A percentile compares a stretch with the other conserved stretches of the same genome.
These are phyloP conservation scores for Anguilla megastoma DNA, from an alignment of 2,797 vertebrate species.

Conservation along the genomic window DNA sequence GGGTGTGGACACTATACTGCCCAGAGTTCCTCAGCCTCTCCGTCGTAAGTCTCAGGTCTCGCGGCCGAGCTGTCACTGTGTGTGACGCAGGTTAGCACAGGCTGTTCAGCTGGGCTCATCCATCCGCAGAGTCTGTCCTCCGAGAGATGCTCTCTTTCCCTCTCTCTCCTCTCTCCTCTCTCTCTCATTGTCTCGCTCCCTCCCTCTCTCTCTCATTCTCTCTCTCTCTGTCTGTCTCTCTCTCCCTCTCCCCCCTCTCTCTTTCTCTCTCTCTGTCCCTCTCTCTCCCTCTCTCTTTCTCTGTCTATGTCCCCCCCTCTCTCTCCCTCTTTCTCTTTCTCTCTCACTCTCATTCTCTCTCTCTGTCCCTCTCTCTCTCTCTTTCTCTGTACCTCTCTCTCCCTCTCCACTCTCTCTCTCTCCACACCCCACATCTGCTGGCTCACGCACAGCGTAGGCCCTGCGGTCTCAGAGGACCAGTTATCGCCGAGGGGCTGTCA, in stretches of 20 bases:
- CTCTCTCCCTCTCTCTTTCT: not conserved
- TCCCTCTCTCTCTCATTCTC: too few species aligned
- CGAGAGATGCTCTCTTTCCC: not conserved
- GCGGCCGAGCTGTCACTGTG: not conserved
- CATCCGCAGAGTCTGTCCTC: not conserved
- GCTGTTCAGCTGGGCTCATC: not conserved
- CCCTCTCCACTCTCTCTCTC: not conserved
- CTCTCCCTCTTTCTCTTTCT: not conserved
- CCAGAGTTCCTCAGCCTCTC: not conserved
- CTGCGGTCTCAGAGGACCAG: not conserved
- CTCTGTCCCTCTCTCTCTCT: not conserved
- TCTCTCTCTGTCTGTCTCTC: too few species aligned
- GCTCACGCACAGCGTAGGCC: not conserved
- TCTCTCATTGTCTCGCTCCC: too few species aligned
- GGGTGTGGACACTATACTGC: not conserved
- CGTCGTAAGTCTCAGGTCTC: not conserved
- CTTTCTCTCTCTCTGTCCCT: accelerated
- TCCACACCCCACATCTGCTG: not conserved
- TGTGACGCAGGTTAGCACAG: not conserved
- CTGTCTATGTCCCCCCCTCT: not conserved
- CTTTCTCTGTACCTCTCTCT: not conserved
- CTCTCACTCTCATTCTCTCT: not conserved
- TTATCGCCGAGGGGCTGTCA: slow-evolving; percentile 8
- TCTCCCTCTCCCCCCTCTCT: not conserved
- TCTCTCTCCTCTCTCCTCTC: not conserved